Base-by-base conservation (phyloP, 2,113 vertebrate genomes). In the Coreoperca whiteheadi region DNA sequence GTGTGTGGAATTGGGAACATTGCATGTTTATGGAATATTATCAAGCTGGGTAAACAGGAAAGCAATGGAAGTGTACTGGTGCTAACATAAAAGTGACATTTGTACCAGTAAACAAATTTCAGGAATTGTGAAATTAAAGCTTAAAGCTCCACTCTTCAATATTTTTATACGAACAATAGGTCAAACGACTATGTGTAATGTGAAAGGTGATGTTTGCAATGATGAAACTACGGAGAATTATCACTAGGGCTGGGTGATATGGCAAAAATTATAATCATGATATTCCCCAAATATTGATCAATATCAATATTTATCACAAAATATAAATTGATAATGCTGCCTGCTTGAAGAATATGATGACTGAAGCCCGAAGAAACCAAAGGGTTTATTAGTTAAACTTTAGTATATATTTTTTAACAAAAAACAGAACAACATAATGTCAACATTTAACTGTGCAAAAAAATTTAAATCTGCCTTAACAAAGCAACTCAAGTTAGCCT, bases 1-100 rank as follows among this genome's bases (percentile, higher is more conserved):
- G 41, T 41, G 51, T 73, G 67, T 61, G 54, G 63, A 80, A 78
- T 54, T 53, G 46, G 41, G 39, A 69, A 65, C 20, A 21, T 54
- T 69, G 20, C 23, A 73, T 10, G 1, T 32, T 79, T 69, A 30
- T 57, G 7, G 41, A 74, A 60, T 72, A 39, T 28, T 43, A 23
- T 61, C 12, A 32, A 21, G 15, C 30, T 59, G 18, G 34, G 25
- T 65, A 43, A 46, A 74, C 18, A 25, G 57, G 11, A 41, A 65
- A 57, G 6, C 7, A 51, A 57, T 63, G 10, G 25, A 56, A 63
- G 21, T 66, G 15, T 43, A 10, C 41, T 43, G 34, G 15, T 46
- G 9, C 10, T 25, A 8, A 46, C 57, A 63, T 12, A 23, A 50
- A 21, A 25, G 0, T n/a, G 20, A 50, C 28, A 79, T 69, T 64